phyloP scores from a whole-genome alignment of 1,140 invertebrate genomes.

The Drosophila repleta region DNA sequence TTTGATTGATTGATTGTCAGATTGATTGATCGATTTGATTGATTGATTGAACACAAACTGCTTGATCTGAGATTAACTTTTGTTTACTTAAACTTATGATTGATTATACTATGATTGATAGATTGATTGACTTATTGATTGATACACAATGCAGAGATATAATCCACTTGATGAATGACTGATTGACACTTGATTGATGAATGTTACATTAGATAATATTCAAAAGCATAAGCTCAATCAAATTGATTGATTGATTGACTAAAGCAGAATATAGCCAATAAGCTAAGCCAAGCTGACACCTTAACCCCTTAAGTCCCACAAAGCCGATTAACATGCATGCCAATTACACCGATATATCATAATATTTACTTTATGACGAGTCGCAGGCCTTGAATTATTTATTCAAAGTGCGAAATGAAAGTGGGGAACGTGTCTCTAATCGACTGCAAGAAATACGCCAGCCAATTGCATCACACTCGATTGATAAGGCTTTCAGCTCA shows the following conservation, averaged over 20 bases:
- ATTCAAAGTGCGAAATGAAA: slow-evolving; percentile 26
- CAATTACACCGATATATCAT: no score
- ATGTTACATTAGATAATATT: no score
- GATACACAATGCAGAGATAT: neutral
- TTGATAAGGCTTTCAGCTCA: neutral
- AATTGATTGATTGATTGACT: neutral
- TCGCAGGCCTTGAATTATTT: slow-evolving; percentile 31
- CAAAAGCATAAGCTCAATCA: no score
- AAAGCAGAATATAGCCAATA: no score
- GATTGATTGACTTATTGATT: neutral
- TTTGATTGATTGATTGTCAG: neutral
- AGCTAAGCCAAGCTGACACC: no score
- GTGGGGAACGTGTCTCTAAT: slow-evolving; percentile 18
- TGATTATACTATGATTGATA: neutral
- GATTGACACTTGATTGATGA: no score
- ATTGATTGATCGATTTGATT: neutral
- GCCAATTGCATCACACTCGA: slow-evolving; percentile 45
- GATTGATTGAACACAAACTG: neutral
- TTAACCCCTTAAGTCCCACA: no score
- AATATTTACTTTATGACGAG: neutral
- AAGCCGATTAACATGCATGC: no score
- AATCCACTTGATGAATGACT: no score
- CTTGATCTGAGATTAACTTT: no score
- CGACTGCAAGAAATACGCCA: slow-evolving; percentile 11
- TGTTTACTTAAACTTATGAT: no score